A percentile compares a stretch with the other conserved stretches of the same genome.
Conservation (phyloP, 2,797 vertebrate genomes). For the Phrynocephalus guinanensis region DNA sequence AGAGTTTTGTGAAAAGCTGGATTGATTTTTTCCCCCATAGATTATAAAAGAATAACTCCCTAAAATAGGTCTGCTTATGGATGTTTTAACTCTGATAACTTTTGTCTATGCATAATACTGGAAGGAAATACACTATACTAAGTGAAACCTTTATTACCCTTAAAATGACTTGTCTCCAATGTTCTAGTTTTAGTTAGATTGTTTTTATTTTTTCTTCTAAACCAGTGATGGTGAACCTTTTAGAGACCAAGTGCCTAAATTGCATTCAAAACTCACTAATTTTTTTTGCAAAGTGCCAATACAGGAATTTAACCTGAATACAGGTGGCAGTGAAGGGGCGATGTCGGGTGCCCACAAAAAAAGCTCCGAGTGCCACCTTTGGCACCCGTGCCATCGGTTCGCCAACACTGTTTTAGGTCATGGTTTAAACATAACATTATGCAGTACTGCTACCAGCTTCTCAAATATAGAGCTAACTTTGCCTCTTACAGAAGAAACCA, state of each 20-base stretch:
- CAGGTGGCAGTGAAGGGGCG: too few relatives aligned
- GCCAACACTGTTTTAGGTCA: background rate
- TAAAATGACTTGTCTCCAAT: slow-evolving; percentile 6
- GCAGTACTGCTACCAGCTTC: background rate
- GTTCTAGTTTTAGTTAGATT: background rate
- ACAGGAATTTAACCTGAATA: too few relatives aligned
- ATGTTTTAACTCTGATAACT: slow-evolving; percentile 42
- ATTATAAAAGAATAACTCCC: slow-evolving; percentile 49
- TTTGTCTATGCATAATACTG: background rate
- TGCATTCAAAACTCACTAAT: too few relatives aligned
- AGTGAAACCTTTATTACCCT: background rate
- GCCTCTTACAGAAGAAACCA: background rate
- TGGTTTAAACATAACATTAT: too few relatives aligned
- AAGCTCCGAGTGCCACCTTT: too few relatives aligned
- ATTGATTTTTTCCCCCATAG: slow-evolving; percentile 45
- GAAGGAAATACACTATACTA: slow-evolving; percentile 29
- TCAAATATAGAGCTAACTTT: background rate
- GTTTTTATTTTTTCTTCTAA: too few relatives aligned
- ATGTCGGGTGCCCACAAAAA: too few relatives aligned
- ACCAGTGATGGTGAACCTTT: too few relatives aligned
- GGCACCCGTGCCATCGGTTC: too few relatives aligned
- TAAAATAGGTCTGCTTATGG: slow-evolving; percentile 40
- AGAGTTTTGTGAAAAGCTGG: slow-evolving; percentile 48
- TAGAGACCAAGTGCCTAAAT: too few relatives aligned
- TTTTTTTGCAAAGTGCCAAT: too few relatives aligned